Conservation (phyloP, 2,113 vertebrate genomes). For the Ciconia stormi region DNA sequence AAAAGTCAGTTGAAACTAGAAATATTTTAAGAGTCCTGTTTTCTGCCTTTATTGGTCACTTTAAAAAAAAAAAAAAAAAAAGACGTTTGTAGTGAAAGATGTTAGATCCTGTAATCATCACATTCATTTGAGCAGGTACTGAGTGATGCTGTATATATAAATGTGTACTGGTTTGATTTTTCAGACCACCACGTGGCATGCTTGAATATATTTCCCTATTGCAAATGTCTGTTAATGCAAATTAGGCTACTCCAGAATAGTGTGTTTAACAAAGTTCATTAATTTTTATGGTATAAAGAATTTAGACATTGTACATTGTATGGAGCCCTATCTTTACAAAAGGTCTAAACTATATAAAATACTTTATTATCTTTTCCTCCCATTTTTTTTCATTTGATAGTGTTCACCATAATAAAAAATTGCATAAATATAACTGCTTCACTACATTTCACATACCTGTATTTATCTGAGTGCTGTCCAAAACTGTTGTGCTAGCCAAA, state of each 20-base stretch:
- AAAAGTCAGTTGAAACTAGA: slow-evolving; percentile 86
- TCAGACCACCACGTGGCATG: slow-evolving; percentile 92
- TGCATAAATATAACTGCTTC: slow-evolving; percentile 85
- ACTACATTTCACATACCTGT: slow-evolving; percentile 93
- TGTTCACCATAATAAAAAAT: slow-evolving; percentile 83
- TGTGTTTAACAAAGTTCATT: slow-evolving; percentile 84
- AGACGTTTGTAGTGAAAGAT: slow-evolving; percentile 85
- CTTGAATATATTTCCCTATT: slow-evolving; percentile 84
- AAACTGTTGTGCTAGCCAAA: slow-evolving; percentile 90
- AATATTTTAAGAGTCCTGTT: slow-evolving; percentile 77
- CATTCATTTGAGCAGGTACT: slow-evolving; percentile 99
- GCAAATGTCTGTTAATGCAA: slow-evolving; percentile 90
- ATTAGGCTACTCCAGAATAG: slow-evolving; percentile 89
- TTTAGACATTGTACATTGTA: slow-evolving; percentile 78
- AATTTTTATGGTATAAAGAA: slow-evolving; percentile 81
- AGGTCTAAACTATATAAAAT: slow-evolving; percentile 79
- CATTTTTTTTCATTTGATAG: slow-evolving; percentile 78
- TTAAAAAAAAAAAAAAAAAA: slow-evolving; percentile 68
- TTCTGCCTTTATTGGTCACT: slow-evolving; percentile 81
- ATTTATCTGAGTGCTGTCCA: slow-evolving; percentile 92
- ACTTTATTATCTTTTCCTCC: slow-evolving; percentile 73
- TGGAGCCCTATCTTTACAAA: slow-evolving; percentile 78
- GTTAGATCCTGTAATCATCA: slow-evolving; percentile 88
- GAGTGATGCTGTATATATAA: slow-evolving; percentile 92
- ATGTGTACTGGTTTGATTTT: slow-evolving; percentile 88